phyloP scores from a whole-genome alignment of 2,888 invertebrate genomes.

The Laothoe populi region DNA sequence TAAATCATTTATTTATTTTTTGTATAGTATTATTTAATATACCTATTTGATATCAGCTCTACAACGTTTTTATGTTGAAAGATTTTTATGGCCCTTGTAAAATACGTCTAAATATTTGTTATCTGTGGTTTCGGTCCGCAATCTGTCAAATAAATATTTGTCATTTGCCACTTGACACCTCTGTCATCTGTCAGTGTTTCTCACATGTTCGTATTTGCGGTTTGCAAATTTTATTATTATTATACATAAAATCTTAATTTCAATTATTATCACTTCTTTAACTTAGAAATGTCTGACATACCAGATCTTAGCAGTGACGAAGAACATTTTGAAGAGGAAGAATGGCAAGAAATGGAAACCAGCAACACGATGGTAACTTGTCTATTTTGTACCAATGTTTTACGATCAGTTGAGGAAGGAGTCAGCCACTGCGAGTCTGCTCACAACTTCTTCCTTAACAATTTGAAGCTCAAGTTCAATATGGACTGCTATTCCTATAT shows the following conservation, averaged over 20 bases:
- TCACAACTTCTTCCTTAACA: slow-evolving; percentile 88
- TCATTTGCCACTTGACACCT: background rate
- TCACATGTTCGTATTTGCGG: slow-evolving; percentile 46
- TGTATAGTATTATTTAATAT: too few relatives aligned
- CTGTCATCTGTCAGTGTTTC: slow-evolving; percentile 29
- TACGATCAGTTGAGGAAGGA: slow-evolving; percentile 86
- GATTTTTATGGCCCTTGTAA: too few relatives aligned
- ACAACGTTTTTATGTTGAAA: too few relatives aligned
- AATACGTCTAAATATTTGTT: background rate
- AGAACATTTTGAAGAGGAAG: slow-evolving; percentile 77
- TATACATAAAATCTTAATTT: background rate
- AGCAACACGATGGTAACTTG: slow-evolving; percentile 81
- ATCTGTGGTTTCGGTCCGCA: background rate
- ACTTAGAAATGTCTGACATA: slow-evolving; percentile 68
- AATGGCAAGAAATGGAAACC: slow-evolving; percentile 80
- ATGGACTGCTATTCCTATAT: slow-evolving; percentile 94
- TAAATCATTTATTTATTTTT: too few relatives aligned
- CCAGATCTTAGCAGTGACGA: slow-evolving; percentile 82
- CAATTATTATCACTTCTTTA: background rate
- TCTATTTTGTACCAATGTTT: slow-evolving; percentile 89
- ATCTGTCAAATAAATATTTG: background rate
- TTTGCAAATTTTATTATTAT: slow-evolving; percentile 13
- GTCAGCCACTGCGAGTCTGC: slow-evolving; percentile 87
- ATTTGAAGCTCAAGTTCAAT: slow-evolving; percentile 87
- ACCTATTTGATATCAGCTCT: too few relatives aligned